A percentile compares a stretch with the other conserved stretches of the same genome.
Conservation (phyloP, 2,888 invertebrate genomes). For the Parelbella ahira region DNA sequence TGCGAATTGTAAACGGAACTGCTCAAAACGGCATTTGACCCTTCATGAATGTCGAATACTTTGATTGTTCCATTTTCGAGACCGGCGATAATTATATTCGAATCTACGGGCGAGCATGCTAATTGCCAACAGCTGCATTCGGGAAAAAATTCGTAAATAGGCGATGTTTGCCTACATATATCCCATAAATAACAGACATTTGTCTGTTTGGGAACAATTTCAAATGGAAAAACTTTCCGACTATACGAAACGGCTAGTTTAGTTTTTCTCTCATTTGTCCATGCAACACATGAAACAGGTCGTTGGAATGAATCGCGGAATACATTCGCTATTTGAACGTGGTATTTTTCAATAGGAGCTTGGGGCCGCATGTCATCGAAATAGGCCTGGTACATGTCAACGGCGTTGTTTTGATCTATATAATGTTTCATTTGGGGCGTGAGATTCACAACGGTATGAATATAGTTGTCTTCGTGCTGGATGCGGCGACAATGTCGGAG, state of each 20-base stretch:
- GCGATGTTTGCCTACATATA: conserved; percentile 63
- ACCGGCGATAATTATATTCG: conserved; percentile 55
- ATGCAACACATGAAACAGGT: conserved; percentile 82
- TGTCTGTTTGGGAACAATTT: conserved; percentile 30
- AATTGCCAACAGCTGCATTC: conserved; percentile 60
- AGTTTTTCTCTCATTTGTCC: conserved; percentile 84
- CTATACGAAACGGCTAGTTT: conserved; percentile 85
- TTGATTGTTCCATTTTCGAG: conserved; percentile 60
- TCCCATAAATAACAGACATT: conserved; percentile 86
- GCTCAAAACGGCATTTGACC: conserved; percentile 85
- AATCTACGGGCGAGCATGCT: conserved; percentile 54
- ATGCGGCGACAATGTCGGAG: conserved; percentile 87
- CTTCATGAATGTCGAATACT: conserved; percentile 88
- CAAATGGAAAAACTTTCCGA: conserved; percentile 39
- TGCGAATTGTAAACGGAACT: conserved; percentile 78
- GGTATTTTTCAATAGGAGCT: conserved; percentile 78
- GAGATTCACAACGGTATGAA: conserved; percentile 81
- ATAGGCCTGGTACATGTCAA: conserved; percentile 89
- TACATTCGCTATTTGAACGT: conserved; percentile 83
- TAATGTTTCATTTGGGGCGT: conserved; percentile 82
- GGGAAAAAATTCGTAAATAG: conserved; percentile 49
- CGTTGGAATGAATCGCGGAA: conserved; percentile 82
- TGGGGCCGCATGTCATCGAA: conserved; percentile 79
- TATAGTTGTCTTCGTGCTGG: conserved; percentile 88
- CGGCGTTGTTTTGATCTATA: conserved; percentile 88